Evolutionary conservation across 2,888 invertebrate genomes (phyloP), one percentile per base, ranked within the genome.

Genomic region (Halocaridina rubra): DNA sequence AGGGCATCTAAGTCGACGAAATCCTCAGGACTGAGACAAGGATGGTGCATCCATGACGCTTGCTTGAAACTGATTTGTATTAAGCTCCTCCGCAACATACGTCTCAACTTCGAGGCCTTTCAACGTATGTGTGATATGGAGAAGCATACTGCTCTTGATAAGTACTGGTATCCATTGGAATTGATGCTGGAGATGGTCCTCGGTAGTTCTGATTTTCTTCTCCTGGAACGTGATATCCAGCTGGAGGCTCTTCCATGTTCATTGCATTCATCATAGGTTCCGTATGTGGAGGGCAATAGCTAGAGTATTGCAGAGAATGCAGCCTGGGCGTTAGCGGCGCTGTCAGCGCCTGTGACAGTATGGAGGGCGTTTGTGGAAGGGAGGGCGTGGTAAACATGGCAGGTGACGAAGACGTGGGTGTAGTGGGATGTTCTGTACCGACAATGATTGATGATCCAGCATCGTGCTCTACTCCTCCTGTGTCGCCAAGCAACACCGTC

Each of bases 401-500:
- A 5, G 79, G 39, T n/a, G 81, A 57, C 27, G 81, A 32, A 19
- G 71, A 19, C n/a, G 33, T 30, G 77, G 77, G 46, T 10, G 57
- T 24, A 22, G 24, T 10, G 13, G 75, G 75, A 8, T 32, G 77
- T 16, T 46, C 80, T 2, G 82, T 22, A 29, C 27, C 61, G 59
- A 59, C 32, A 32, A 16, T 10, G 27, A 57, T 7, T 8, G 59
- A 27, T 5, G 30, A 53, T 64, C 27, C 24, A 5, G 53, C 16
- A 39, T 67, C 77, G 16, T 30, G 64, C 19, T 78, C 78, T 2
- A 72, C 27, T 22, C 64, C 64, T 10, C 46, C 79, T 5, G 84
- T 53, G 67, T 89, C 89, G 53, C 89, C 90, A 85, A 90, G 89
- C 85, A 91, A 89, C 72, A 90, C 90, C 64, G 89, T 90, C 88